Percentiles rank a stretch among this genome's conserved stretches.
Evolutionary conservation across 2,797 vertebrate species (phyloP).

Genomic region (Cossypha polioptera): DNA sequence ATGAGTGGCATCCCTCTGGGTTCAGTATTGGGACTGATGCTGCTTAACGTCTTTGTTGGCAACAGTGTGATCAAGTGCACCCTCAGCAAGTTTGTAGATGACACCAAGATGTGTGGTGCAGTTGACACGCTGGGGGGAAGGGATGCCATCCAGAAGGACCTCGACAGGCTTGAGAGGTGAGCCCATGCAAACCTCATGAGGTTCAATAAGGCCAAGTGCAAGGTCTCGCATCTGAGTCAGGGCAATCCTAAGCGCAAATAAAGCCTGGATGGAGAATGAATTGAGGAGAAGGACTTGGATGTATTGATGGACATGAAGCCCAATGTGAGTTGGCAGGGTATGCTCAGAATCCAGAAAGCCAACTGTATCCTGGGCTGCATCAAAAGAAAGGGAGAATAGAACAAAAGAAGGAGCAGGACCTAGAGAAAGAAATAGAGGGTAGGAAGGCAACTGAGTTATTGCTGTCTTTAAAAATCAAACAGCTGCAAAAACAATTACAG

Average conservation of each 20-base stretch:
- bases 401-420: background rate
- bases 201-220: background rate
- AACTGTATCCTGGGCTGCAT: background rate
- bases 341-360: background rate
- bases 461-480: background rate
- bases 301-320: background rate
- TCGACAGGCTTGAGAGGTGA: background rate
- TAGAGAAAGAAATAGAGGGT: background rate
- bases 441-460: background rate
- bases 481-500: background rate
- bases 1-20: background rate
- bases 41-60: background rate
- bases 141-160: background rate
- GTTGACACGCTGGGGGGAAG: background rate
- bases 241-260: background rate
- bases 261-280: background rate
- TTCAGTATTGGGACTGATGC: background rate
- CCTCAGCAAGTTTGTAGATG: background rate
- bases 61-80: background rate
- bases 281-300: background rate
- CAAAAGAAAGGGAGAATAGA: background rate
- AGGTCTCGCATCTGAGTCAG: background rate
- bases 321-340: background rate
- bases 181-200: background rate
- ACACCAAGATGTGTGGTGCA: background rate